These are phyloP conservation scores for Ophonus ardosiacus DNA, from an alignment of 2,888 invertebrate species.

Conservation along the genomic window DNA sequence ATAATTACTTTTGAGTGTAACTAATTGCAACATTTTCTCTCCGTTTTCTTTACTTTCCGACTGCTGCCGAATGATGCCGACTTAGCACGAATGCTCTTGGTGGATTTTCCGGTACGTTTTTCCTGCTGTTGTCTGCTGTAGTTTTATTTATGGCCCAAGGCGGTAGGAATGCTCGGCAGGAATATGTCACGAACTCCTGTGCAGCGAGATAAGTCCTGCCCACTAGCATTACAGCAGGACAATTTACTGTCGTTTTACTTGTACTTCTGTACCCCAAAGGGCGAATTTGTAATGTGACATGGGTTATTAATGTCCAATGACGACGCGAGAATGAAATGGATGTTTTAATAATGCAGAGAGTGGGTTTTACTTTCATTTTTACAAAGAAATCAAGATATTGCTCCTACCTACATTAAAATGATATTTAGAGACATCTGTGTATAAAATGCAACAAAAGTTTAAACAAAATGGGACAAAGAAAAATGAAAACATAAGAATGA, in stretches of 20 bases:
- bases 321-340: not conserved
- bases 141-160: constrained; percentile 24
- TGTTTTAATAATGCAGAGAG: not conserved
- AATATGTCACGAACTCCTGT: constrained; percentile 45
- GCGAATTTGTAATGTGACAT: constrained; percentile 32
- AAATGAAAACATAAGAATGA: no score
- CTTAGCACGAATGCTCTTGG: no score
- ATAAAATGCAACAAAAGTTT: no score
- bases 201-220: constrained; percentile 38
- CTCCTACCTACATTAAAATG: no score
- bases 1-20: no score
- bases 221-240: constrained; percentile 36
- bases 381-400: no score
- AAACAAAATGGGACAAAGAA: no score
- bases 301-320: constrained; percentile 31
- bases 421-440: no score
- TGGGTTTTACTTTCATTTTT: not conserved
- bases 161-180: constrained; percentile 28
- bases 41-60: no score
- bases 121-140: constrained; percentile 18
- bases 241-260: constrained; percentile 46
- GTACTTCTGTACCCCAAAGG: constrained; percentile 15
- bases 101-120: not conserved
- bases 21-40: no score
- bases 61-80: no score